Evolutionary conservation across 2,888 invertebrate species (phyloP), one percentile per base, ranked within the genome.

Genomic region (Caenorhabditis sinica): DNA sequence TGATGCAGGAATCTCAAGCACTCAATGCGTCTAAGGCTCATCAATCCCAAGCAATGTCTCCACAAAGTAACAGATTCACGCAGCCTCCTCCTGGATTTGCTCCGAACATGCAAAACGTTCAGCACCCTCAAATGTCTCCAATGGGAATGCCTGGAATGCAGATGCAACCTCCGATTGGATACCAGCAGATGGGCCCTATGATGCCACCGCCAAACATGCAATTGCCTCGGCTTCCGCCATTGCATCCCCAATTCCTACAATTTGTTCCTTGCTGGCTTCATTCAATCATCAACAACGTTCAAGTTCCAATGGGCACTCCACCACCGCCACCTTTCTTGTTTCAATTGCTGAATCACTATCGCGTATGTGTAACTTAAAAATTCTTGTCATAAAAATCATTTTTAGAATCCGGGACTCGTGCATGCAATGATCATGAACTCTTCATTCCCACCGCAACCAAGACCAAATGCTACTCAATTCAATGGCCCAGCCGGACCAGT

Each of bases 261-360:
- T 82, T 87, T 69, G 73, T 89, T 28, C 88, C 80, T 8, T 61
- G 85, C 5, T 90, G 89, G 88, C 43, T 88, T 25, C 74, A 86
- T 30, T 71, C 76, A 6, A 81, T 89, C 5, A 56, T 74, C 2
- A 71, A 85, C 33, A 68, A 80, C 33, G 60, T 60, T 6, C 77
- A 80, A 25, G 76, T 87, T 0, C 89, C 89, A 20, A 85, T 79
- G 30, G 82, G 79, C 8, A 81, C 82, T 28, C 89, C 89, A 61
- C 89, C 89, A 15, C 68, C 80, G 8, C 89, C 87, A 1, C 86
- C 85, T 6, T 85, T 87, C 49, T 58, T 90, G 13, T 72, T 83
- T 17, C 83, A 87, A 17, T 17, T 86, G 11, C 20, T 87, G 33
- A 61, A 83, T 30, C 75, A 73, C 11, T 82, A 82, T 49, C 65